phyloP scores from a whole-genome alignment of 2,888 invertebrate genomes.

The Ophion slaviceki region DNA sequence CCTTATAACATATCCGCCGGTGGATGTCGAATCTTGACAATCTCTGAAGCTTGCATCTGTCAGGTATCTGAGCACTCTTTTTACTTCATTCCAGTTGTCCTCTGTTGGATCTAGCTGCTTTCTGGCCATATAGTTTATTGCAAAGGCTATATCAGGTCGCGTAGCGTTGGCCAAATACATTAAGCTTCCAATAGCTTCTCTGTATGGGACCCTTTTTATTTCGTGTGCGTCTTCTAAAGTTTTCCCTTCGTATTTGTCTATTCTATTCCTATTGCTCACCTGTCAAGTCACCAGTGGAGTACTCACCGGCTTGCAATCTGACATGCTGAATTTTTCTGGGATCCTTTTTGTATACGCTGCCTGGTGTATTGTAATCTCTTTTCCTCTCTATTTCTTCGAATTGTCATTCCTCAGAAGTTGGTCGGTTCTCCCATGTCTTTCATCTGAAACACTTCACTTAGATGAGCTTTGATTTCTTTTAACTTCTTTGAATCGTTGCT shows the following conservation, averaged over 20 bases:
- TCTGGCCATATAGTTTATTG: conserved; percentile 43
- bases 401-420: conserved; percentile 65
- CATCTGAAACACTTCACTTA: conserved; percentile 68
- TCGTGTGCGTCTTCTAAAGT: conserved; percentile 12
- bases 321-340: conserved; percentile 54
- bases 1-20: conserved; percentile 50
- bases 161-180: conserved; percentile 64
- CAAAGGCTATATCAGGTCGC: conserved; percentile 48
- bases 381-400: conserved; percentile 62
- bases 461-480: conserved; percentile 56
- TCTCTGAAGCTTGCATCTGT: conserved; percentile 54
- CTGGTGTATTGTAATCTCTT: conserved; percentile 59
- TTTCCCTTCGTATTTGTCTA: background rate
- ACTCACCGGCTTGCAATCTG: conserved; percentile 40
- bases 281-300: conserved; percentile 50
- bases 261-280: conserved; percentile 21
- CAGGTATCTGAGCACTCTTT: conserved; percentile 62
- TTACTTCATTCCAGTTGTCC: conserved; percentile 61
- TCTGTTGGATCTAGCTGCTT: conserved; percentile 57
- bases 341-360: conserved; percentile 59
- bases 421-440: conserved; percentile 67
- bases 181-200: conserved; percentile 69
- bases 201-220: conserved; percentile 41
- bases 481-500: conserved; percentile 64
- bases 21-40: conserved; percentile 48